Evolutionary conservation across 2,113 vertebrate genomes (phyloP), one percentile per base, ranked within the genome.

Genomic region (Hippopotamus amphibius): DNA sequence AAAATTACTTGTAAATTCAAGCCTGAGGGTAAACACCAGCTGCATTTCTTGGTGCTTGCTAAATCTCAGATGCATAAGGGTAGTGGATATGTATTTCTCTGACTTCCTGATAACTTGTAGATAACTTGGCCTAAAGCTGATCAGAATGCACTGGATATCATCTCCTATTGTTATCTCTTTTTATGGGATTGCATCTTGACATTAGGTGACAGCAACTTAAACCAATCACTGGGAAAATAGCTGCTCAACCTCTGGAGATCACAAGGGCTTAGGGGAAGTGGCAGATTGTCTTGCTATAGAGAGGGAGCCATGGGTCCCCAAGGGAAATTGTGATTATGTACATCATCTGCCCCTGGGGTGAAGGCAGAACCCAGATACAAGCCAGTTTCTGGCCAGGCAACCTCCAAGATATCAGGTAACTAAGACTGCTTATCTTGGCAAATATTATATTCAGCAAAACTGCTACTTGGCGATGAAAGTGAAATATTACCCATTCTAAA

Each of bases 401-500:
- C 3, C 3, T 86, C 12, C 28, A 82, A 30, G 6, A 48, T 83
- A 55, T 11, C 12, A 93, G n/a, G 2, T 26, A n/a, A 37, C 6
- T 48, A 30, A 69, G 5, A 55, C 12, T 95, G 3, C 15, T 68
- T 55, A 19, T 66, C 15, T 77, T 11, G 4, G 50, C 19, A 81
- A 30, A 87, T 55, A 53, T 8, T 69, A 55, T 80, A 50, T 41
- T 26, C 24, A 59, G 55, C 3, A 65, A 88, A 83, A 12, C 30
- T 72, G 61, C 12, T 37, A 41, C 19, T 17, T 79, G 33, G 81
- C 77, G 61, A 53, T 61, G 17, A 81, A 91, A n/a, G 15, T 81
- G n/a, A 88, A 88, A 90, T 41, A 55, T 41, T 63, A 80, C 46
- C 2, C n/a, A 93, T 83, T 71, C 50, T 86, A 9, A 28, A 66